phyloP scores from a whole-genome alignment of 2,113 vertebrate genomes.

The Paraplagusia blochii region DNA sequence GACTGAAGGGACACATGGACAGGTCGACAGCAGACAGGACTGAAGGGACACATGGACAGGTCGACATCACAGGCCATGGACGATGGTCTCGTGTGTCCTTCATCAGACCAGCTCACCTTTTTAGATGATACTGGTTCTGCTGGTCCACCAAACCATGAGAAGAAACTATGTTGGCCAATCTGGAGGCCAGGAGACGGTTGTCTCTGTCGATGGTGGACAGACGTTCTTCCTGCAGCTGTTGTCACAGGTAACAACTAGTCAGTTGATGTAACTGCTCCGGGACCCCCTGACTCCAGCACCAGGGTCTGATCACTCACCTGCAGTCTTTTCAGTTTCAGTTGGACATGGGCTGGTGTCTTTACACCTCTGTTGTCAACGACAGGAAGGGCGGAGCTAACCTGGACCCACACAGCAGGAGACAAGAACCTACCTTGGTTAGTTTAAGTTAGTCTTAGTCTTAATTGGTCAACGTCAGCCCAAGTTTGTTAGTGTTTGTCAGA shows the following conservation, averaged over 20 bases:
- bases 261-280: conserved; percentile 11
- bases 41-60: too few species aligned
- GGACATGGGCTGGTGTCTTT: conserved; percentile 66
- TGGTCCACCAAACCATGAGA: conserved; percentile 77
- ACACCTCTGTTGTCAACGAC: conserved; percentile 66
- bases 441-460: too few species aligned
- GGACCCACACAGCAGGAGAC: conserved; percentile 2
- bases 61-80: too few species aligned
- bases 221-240: conserved; percentile 72
- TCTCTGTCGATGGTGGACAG: conserved; percentile 66
- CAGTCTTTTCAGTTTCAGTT: conserved; percentile 75
- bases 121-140: conserved; percentile 65
- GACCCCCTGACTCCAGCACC: too few species aligned
- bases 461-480: too few species aligned
- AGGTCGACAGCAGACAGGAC: too few species aligned
- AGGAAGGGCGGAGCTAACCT: conserved; percentile 65
- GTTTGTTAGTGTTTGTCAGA: too few species aligned
- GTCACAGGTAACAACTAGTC: neutral
- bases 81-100: too few species aligned
- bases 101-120: conserved; percentile 57
- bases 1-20: too few species aligned
- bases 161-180: conserved; percentile 61
- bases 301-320: conserved; percentile 35
- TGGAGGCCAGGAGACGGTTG: conserved; percentile 67
- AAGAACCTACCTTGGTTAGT: too few species aligned